Conservation (phyloP, 2,797 vertebrate genomes). For the Megalops cyprinoides region DNA sequence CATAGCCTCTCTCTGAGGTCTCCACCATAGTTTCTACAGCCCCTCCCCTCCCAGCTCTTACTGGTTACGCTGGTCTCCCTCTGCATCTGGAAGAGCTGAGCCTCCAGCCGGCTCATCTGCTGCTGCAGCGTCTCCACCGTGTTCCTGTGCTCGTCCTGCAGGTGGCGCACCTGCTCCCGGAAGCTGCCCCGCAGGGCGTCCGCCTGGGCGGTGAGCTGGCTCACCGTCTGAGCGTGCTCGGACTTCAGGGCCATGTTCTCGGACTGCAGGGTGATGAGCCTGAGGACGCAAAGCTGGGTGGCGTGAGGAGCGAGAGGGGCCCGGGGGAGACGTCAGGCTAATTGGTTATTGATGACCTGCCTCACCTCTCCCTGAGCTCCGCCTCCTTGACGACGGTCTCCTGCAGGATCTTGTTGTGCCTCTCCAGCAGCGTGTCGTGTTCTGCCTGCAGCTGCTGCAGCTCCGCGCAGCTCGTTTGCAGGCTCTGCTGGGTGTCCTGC, state of each 20-base stretch:
- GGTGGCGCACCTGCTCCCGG: constrained; percentile 74
- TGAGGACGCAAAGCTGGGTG: constrained; percentile 47
- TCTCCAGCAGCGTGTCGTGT: constrained; percentile 89
- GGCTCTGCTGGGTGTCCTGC: constrained; percentile 84
- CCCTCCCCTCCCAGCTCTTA: no score
- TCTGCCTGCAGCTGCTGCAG: constrained; percentile 87
- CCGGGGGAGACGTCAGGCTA: background rate
- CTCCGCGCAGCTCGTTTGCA: constrained; percentile 78
- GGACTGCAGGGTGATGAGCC: constrained; percentile 85
- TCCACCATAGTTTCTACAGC: no score
- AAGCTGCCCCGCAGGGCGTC: constrained; percentile 79
- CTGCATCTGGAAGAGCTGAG: constrained; percentile 76
- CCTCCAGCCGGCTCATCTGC: constrained; percentile 74
- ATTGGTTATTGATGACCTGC: background rate
- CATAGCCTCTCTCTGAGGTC: no score
- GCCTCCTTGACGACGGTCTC: constrained; percentile 91
- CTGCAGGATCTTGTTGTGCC: constrained; percentile 96
- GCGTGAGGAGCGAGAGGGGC: background rate
- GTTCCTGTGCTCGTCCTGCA: constrained; percentile 80
- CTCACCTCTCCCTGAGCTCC: constrained; percentile 90
- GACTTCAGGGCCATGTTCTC: constrained; percentile 84
- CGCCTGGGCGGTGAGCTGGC: constrained; percentile 81
- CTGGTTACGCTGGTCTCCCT: constrained; percentile 70
- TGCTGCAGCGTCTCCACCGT: constrained; percentile 78
- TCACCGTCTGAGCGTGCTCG: constrained; percentile 80